Evolutionary conservation across 2,797 vertebrate species (phyloP), one percentile per base, ranked within the genome.

Genomic region (Rhinichthys osculus): DNA sequence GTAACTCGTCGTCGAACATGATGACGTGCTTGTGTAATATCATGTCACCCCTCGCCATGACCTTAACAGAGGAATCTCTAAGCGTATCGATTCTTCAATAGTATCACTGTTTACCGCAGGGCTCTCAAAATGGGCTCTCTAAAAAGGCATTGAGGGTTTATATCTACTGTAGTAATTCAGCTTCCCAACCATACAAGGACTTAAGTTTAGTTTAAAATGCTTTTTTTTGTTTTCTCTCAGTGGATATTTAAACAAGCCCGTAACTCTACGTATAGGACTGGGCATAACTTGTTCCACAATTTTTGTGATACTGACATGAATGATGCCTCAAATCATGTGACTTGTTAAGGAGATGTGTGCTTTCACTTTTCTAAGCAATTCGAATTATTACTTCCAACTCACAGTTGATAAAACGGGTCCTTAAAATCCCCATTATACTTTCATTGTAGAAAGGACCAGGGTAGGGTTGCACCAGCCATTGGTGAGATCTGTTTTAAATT

Each of bases 11-110:
- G 6, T 69, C 78, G 78, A 50, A 85, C 59, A 76, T 38, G 72
- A 42, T 64, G 64, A 85, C 17, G 19, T 62, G 83, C 23, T 74
- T 81, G 54, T 5, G 17, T 84, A 40, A 33, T 52, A 17, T 62
- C 76, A 78, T 81, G 87, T 82, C 73, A 73, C 17, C 23, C 57
- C 71, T 78, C 59, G 6, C 72, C 72, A 23, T 81, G 78, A 84
- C 71, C 52, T 87, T 64, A 40, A 73, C 17, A 21, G 77, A 50
- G 52, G 40, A 81, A 77, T 85, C 72, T 76, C 23, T 40, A 38
- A 62, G 72, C 19, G 7, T 69, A 54, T 81, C 1, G 78, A 71
- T 84, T 70, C 17, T 50, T 81, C 35, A 47, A 17, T 10, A 5
- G 30, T 78, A 44, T 80, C 35, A 38, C 38, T 23, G 59, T 80